These are phyloP conservation scores for Corythoichthys intestinalis DNA, from an alignment of 2,113 vertebrate genomes.

Conservation along the genomic window DNA sequence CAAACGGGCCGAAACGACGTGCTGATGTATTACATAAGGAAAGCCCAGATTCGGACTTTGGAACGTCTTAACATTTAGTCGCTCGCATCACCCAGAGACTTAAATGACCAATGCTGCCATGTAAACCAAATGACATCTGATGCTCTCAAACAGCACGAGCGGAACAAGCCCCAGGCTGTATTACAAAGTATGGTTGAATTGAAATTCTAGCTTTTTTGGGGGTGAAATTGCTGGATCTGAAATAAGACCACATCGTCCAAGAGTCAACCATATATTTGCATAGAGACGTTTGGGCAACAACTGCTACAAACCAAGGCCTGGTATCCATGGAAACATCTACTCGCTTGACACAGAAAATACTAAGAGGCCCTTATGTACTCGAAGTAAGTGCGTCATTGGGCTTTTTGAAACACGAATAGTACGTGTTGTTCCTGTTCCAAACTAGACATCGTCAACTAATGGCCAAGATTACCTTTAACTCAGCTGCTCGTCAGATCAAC, in stretches of 20 bases:
- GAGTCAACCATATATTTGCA: constrained; percentile 16
- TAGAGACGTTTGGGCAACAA: constrained; percentile 27
- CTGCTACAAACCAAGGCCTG: constrained; percentile 30
- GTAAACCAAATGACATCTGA: constrained; percentile 35
- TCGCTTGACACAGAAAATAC: constrained; percentile 56
- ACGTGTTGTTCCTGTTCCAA: background rate
- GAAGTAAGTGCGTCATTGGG: background rate
- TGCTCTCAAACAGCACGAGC: constrained; percentile 18
- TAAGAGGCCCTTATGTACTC: background rate
- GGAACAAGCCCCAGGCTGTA: constrained; percentile 11
- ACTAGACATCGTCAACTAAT: constrained; percentile 8
- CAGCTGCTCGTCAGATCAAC: constrained; percentile 46
- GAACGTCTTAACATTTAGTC: constrained; percentile 12
- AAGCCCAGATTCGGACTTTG: constrained; percentile 13
- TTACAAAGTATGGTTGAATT: constrained; percentile 14
- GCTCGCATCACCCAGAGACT: constrained; percentile 23
- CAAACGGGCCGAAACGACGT: constrained; percentile 24
- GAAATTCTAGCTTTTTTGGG: background rate
- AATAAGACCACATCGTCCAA: constrained; percentile 35
- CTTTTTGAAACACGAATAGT: background rate
- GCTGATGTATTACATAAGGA: constrained; percentile 27
- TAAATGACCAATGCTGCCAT: constrained; percentile 35
- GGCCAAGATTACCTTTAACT: constrained; percentile 41
- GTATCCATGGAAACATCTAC: constrained; percentile 70
- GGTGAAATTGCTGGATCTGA: constrained; percentile 6